phyloP scores from a whole-genome alignment of 2,113 vertebrate species.

The Alectura lathami region DNA sequence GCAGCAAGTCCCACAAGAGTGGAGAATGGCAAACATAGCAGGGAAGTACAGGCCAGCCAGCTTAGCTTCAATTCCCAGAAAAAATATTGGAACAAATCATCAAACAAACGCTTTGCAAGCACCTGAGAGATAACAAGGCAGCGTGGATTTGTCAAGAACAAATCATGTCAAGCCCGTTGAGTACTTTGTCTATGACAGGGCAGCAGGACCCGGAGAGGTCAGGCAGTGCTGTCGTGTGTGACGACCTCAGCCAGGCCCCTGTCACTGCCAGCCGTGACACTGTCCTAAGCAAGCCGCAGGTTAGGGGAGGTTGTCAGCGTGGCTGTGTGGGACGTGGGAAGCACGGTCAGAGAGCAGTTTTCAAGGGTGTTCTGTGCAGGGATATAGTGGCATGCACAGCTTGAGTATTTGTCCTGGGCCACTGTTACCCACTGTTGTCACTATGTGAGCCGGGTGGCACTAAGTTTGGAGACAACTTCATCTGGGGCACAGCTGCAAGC shows the following conservation, averaged over 20 bases:
- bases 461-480: neutral
- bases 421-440: neutral
- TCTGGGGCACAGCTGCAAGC: neutral
- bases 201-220: neutral
- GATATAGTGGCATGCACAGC: rapidly evolving
- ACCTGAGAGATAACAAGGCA: neutral
- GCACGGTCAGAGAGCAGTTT: neutral
- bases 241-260: neutral
- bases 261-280: neutral
- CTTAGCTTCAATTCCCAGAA: conserved; percentile 40
- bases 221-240: rapidly evolving
- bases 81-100: conserved; percentile 15
- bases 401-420: neutral
- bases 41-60: conserved; percentile 27
- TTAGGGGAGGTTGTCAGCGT: neutral
- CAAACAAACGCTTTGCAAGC: neutral
- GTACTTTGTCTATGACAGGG: neutral
- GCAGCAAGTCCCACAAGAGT: neutral
- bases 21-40: neutral
- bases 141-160: neutral
- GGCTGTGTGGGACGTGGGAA: rapidly evolving
- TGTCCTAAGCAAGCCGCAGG: neutral
- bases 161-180: neutral
- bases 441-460: rapidly evolving
- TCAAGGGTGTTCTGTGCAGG: rapidly evolving